phyloP scores from a whole-genome alignment of 2,113 vertebrate genomes.

The Phyllostomus hastatus region DNA sequence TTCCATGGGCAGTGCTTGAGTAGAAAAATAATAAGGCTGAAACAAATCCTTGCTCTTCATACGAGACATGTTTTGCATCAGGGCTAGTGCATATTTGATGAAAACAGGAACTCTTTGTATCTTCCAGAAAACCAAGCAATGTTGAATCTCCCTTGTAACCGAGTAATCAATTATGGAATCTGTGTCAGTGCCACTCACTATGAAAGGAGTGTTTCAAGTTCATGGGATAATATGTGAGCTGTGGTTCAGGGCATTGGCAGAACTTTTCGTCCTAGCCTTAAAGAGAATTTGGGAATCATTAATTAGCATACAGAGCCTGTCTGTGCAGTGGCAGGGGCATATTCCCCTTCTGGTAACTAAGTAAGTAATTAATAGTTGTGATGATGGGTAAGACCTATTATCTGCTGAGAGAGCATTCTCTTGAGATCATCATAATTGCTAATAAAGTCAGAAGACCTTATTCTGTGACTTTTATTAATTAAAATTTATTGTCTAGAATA shows the following conservation, averaged over 20 bases:
- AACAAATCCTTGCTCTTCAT: conserved; percentile 24
- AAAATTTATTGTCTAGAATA: background rate
- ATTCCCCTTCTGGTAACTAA: background rate
- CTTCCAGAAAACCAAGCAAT: background rate
- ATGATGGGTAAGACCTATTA: background rate
- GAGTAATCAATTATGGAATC: conserved; percentile 35
- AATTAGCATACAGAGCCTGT: background rate
- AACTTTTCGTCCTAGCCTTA: background rate
- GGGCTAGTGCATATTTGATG: background rate
- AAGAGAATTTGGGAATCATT: conserved; percentile 3
- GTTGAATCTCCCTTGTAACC: conserved; percentile 24
- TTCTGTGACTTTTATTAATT: conserved; percentile 18
- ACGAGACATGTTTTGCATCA: conserved; percentile 41
- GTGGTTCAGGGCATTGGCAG: background rate
- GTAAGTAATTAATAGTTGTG: background rate
- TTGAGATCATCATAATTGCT: background rate
- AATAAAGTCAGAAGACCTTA: background rate
- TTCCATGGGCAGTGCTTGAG: background rate
- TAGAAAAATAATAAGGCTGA: background rate
- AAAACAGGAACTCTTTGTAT: conserved; percentile 45
- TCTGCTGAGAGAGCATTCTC: background rate
- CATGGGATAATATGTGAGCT: background rate
- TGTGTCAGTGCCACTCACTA: background rate
- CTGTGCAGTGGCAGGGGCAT: background rate
- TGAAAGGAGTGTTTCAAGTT: conserved; percentile 44